phyloP scores from a whole-genome alignment of 2,888 invertebrate species.

The Candidula unifasciata region DNA sequence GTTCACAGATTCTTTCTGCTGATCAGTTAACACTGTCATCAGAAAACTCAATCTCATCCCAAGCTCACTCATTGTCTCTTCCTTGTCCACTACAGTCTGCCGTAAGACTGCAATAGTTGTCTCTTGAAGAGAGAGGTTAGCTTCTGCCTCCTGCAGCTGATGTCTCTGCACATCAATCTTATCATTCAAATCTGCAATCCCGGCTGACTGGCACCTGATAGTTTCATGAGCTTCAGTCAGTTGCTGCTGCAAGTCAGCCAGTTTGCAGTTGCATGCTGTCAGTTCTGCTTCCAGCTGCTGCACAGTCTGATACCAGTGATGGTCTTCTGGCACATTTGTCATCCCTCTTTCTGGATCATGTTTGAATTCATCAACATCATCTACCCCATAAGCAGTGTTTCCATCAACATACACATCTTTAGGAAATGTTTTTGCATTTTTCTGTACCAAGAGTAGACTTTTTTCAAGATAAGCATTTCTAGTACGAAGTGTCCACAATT shows the following conservation, averaged over 20 bases:
- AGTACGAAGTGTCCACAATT: constrained; percentile 3
- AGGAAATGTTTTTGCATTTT: background rate
- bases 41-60: constrained; percentile 59
- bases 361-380: constrained; percentile 16
- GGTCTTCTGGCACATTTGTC: constrained; percentile 53
- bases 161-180: constrained; percentile 54
- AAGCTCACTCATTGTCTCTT: constrained; percentile 58
- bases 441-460: background rate
- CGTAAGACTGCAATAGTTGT: constrained; percentile 57
- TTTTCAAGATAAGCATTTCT: constrained; percentile 34
- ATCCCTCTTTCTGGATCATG: constrained; percentile 38
- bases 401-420: background rate
- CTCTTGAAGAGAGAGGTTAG: constrained; percentile 55
- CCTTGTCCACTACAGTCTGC: constrained; percentile 59
- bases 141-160: constrained; percentile 53
- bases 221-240: constrained; percentile 52
- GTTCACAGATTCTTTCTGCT: constrained; percentile 53
- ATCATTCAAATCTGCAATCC: constrained; percentile 60
- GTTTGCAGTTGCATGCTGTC: constrained; percentile 43
- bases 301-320: constrained; percentile 30
- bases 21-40: constrained; percentile 47
- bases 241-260: constrained; percentile 58
- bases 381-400: background rate
- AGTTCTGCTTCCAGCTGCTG: constrained; percentile 52
- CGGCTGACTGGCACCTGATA: constrained; percentile 56